Percentiles rank a stretch among this genome's conserved stretches.
Evolutionary conservation across 2,113 vertebrate genomes (phyloP).

Genomic region (Camelus bactrianus): DNA sequence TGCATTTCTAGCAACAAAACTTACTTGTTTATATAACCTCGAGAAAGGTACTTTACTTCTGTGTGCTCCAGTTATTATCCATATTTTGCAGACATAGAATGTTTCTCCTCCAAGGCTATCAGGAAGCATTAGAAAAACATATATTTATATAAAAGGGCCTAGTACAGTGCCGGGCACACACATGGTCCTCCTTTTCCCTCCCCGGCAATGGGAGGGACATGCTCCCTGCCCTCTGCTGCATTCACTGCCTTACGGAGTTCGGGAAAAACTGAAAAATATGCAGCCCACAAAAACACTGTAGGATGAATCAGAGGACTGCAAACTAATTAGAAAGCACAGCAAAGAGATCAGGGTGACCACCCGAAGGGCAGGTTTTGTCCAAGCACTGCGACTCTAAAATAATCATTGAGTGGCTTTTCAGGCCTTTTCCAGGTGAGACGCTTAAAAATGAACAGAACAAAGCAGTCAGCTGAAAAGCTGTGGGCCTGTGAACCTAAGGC

Average conservation of each 20-base stretch:
- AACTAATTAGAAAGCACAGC: slow-evolving; percentile 37
- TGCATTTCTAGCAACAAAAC: slow-evolving; percentile 44
- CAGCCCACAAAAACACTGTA: background rate
- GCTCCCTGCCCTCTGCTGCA: background rate
- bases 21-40: slow-evolving; percentile 8
- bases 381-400: slow-evolving; percentile 53
- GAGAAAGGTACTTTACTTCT: slow-evolving; percentile 44
- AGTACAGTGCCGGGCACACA: background rate
- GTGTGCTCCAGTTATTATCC: background rate
- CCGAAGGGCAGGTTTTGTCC: slow-evolving; percentile 46
- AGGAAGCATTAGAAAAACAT: slow-evolving; percentile 18
- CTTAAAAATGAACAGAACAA: slow-evolving; percentile 74
- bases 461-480: slow-evolving; percentile 67
- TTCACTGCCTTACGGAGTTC: background rate
- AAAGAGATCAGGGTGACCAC: slow-evolving; percentile 39
- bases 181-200: background rate
- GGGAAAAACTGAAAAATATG: background rate
- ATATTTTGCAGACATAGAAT: background rate
- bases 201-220: background rate
- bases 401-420: slow-evolving; percentile 48
- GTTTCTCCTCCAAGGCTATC: background rate
- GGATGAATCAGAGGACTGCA: slow-evolving; percentile 21
- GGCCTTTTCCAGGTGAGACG: slow-evolving; percentile 67
- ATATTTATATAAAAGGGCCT: background rate
- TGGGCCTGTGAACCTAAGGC: slow-evolving; percentile 56